Conservation (phyloP, 2,888 invertebrate genomes). For the Drosophila aldrichi region DNA sequence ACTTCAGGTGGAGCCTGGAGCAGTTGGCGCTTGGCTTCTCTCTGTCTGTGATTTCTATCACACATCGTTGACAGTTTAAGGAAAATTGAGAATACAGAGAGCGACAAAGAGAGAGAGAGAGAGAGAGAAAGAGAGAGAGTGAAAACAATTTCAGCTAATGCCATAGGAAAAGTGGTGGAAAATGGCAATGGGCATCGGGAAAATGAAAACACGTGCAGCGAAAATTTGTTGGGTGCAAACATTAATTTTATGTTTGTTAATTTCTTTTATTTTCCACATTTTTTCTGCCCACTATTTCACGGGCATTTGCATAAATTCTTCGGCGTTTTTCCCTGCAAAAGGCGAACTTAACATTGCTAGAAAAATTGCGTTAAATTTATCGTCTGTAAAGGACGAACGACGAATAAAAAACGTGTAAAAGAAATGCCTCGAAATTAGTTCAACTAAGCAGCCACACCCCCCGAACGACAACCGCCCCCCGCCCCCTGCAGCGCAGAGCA, state of each 20-base stretch:
- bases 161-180: slow-evolving; percentile 7
- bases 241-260: slow-evolving; percentile 83
- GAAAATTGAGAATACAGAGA: neutral
- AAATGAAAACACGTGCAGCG: slow-evolving; percentile 73
- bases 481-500: slow-evolving; percentile 23
- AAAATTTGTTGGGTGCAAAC: slow-evolving; percentile 79
- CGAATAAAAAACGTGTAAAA: slow-evolving; percentile 37
- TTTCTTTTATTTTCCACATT: slow-evolving; percentile 76
- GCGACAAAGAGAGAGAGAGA: neutral
- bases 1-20: slow-evolving; percentile 43
- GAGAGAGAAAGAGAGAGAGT: neutral
- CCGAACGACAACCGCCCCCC: neutral
- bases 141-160: slow-evolving; percentile 64
- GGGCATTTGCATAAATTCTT: slow-evolving; percentile 79
- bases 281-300: slow-evolving; percentile 67
- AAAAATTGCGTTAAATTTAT: slow-evolving; percentile 74
- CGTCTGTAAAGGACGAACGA: slow-evolving; percentile 62
- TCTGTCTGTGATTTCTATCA: slow-evolving; percentile 64
- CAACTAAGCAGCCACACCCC: slow-evolving; percentile 59
- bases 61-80: slow-evolving; percentile 59
- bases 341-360: slow-evolving; percentile 46
- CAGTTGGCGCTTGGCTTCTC: slow-evolving; percentile 12
- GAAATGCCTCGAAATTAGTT: slow-evolving; percentile 68
- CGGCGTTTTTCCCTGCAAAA: slow-evolving; percentile 42
- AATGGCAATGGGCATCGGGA: slow-evolving; percentile 30